A percentile compares a stretch with the other conserved stretches of the same genome.
Evolutionary conservation across 2,797 vertebrate species (phyloP).

Genomic region (Sebastes baramenuke): DNA sequence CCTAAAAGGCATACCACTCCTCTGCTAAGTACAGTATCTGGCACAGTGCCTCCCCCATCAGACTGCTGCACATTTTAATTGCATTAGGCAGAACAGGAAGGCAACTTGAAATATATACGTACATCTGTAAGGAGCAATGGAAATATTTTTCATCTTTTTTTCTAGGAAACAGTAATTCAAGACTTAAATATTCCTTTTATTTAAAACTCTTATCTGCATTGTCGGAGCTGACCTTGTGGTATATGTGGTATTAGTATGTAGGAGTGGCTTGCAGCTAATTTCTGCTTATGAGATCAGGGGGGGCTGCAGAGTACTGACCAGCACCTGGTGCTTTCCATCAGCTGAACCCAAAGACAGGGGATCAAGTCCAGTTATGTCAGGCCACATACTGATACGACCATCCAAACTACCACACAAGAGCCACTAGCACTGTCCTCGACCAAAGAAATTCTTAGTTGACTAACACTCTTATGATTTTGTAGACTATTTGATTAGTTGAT

Average conservation of each 20-base stretch:
- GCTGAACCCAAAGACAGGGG: constrained; percentile 16
- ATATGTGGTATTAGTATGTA: constrained; percentile 14
- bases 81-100: constrained; percentile 27
- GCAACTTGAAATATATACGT: constrained; percentile 9
- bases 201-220: neutral
- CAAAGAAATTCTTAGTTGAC: no score
- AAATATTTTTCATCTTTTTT: neutral
- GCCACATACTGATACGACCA: constrained; percentile 11
- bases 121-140: neutral
- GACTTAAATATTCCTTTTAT: neutral
- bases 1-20: constrained; percentile 53
- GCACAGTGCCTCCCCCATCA: constrained; percentile 36
- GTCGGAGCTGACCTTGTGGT: constrained; percentile 11
- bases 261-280: constrained; percentile 56
- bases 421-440: no score
- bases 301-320: constrained; percentile 13
- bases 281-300: constrained; percentile 54
- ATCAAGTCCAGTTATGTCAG: constrained; percentile 39
- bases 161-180: neutral
- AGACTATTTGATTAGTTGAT: no score
- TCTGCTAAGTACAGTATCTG: constrained; percentile 58
- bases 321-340: constrained; percentile 79
- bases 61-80: constrained; percentile 27
- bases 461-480: no score
- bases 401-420: constrained; percentile 11